Evolutionary conservation across 2,888 invertebrate genomes (phyloP).

Genomic region (Caenorhabditis panamensis): DNA sequence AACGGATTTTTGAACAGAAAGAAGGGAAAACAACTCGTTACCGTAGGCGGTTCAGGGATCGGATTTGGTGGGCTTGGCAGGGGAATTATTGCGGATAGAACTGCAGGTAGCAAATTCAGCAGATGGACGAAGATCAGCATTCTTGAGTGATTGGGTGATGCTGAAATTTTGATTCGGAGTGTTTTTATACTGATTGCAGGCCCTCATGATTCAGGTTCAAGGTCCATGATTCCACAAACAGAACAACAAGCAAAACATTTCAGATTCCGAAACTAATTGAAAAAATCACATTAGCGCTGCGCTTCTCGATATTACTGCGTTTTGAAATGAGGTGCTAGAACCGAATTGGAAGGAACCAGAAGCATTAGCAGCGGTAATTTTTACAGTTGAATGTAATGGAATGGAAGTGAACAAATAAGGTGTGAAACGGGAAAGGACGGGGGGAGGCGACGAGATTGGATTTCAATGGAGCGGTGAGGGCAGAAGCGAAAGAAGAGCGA

Average conservation of each 20-base stretch:
- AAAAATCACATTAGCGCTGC: neutral
- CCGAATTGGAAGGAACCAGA: slow-evolving; percentile 9
- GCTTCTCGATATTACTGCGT: neutral
- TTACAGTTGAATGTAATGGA: slow-evolving; percentile 5
- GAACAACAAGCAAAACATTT: no score
- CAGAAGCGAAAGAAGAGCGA: neutral
- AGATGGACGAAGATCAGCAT: neutral
- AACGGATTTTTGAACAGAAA: neutral
- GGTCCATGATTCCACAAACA: neutral
- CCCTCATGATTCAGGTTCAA: no score
- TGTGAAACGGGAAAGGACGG: slow-evolving; percentile 4
- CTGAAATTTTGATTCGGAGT: neutral
- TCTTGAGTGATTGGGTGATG: neutral
- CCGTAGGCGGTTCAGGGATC: slow-evolving; percentile 49
- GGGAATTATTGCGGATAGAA: slow-evolving; percentile 29
- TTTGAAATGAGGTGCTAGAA: neutral
- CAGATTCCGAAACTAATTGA: neutral
- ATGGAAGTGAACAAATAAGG: slow-evolving; percentile 24
- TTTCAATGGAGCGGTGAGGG: no score
- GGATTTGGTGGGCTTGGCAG: slow-evolving; percentile 41
- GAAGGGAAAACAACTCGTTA: slow-evolving; percentile 1
- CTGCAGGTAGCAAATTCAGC: neutral
- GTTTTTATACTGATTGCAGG: neutral
- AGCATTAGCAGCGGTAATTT: slow-evolving; percentile 10
- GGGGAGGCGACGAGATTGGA: slow-evolving; percentile 30